Conservation (phyloP, 2,888 invertebrate genomes). For the Eutolmus rufibarbis region DNA sequence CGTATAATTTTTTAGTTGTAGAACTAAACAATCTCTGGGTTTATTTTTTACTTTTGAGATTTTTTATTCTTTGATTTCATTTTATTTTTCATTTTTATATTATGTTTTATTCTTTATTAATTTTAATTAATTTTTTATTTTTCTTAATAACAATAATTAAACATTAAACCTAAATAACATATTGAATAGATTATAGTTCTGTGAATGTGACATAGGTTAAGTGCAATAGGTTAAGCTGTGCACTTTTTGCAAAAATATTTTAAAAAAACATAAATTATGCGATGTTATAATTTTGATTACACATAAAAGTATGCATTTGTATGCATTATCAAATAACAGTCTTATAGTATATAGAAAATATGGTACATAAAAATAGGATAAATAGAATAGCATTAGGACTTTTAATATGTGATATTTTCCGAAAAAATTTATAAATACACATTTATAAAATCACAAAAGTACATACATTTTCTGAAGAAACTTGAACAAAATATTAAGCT, state of each 20-base stretch:
- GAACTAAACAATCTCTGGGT: not conserved
- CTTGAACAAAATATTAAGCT: not conserved
- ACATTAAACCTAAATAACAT: not conserved
- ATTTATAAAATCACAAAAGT: no score
- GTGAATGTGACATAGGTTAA: not conserved
- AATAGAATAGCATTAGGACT: not conserved
- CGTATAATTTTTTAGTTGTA: no score
- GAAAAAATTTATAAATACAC: not conserved
- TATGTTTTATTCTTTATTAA: no score
- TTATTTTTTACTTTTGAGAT: not conserved
- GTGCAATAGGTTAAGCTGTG: not conserved
- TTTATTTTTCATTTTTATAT: no score
- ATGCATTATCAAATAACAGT: no score
- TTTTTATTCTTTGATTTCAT: not conserved
- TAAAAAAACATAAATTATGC: no score
- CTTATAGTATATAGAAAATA: not conserved
- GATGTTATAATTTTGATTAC: no score
- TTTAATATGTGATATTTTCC: not conserved
- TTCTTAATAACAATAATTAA: not conserved
- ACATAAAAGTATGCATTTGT: not conserved
- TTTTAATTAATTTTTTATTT: not conserved
- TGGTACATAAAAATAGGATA: not conserved
- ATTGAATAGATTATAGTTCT: not conserved
- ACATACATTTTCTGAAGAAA: no score
- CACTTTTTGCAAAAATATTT: not conserved